phyloP scores from a whole-genome alignment of 2,113 vertebrate species.

The Larimichthys crocea region DNA sequence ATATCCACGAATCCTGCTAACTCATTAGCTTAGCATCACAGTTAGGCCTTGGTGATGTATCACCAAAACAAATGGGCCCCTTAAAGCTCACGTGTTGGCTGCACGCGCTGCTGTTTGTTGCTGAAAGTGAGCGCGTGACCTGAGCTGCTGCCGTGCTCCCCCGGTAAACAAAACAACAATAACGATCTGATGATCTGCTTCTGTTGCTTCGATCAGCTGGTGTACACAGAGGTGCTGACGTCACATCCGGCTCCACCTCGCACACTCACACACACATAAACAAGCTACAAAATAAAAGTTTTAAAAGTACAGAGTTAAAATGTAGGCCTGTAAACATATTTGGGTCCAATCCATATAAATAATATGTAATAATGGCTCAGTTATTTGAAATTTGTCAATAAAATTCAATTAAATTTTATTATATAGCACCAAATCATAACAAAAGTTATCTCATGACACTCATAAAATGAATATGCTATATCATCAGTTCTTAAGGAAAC shows the following conservation, averaged over 20 bases:
- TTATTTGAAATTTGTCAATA: too few relatives aligned
- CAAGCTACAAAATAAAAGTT: constrained; percentile 34
- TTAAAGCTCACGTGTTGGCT: neutral
- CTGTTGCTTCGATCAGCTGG: constrained; percentile 50
- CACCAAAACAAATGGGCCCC: neutral
- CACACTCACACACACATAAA: constrained; percentile 15
- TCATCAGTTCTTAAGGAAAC: too few relatives aligned
- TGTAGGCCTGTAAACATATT: too few relatives aligned
- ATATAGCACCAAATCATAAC: too few relatives aligned
- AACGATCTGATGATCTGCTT: neutral
- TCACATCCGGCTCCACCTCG: constrained; percentile 57
- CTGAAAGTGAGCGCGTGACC: neutral
- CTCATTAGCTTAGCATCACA: constrained; percentile 56
- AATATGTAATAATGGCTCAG: too few relatives aligned
- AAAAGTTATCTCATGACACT: too few relatives aligned
- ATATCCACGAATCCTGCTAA: neutral
- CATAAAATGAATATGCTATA: too few relatives aligned
- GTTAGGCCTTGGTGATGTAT: constrained; percentile 30
- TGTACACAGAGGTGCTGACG: constrained; percentile 8
- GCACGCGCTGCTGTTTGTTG: neutral
- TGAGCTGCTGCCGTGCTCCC: too few relatives aligned
- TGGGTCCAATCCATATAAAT: too few relatives aligned
- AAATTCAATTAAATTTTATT: too few relatives aligned
- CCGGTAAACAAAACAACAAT: neutral
- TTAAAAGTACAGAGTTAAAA: neutral